Conservation (phyloP, 2,797 vertebrate genomes). For the Peromyscus melanophrys region DNA sequence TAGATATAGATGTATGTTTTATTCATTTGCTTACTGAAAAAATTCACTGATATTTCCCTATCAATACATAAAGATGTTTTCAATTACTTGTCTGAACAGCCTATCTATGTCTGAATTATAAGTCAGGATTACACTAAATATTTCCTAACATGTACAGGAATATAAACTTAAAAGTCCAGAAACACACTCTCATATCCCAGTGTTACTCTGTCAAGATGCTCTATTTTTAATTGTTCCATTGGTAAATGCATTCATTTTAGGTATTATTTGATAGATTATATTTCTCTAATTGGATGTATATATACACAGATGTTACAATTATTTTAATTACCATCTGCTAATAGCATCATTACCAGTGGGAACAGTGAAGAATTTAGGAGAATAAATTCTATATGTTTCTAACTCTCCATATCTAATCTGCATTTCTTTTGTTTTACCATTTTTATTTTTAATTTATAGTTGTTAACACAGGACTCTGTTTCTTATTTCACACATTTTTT, state of each 20-base stretch:
- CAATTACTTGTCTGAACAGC: neutral
- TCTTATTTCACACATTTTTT: neutral
- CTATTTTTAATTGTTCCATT: neutral
- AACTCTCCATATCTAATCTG: neutral
- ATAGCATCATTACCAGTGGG: neutral
- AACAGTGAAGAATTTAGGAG: conserved; percentile 15
- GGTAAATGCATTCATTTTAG: neutral
- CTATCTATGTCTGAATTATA: neutral
- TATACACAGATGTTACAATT: neutral
- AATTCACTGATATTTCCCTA: neutral
- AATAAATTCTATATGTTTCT: neutral
- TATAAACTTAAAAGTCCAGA: conserved; percentile 22
- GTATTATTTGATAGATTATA: neutral
- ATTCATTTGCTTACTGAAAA: neutral
- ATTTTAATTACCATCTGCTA: neutral
- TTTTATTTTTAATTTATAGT: neutral
- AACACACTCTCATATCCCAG: neutral
- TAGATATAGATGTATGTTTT: neutral
- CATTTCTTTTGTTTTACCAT: neutral
- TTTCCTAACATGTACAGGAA: neutral
- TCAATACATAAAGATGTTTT: neutral
- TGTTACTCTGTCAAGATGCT: neutral
- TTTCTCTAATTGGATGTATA: neutral
- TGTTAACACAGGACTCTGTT: neutral
- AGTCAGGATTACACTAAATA: neutral